Evolutionary conservation across 2,797 vertebrate genomes (phyloP).

Genomic region (Gymnopithys bicolor): DNA sequence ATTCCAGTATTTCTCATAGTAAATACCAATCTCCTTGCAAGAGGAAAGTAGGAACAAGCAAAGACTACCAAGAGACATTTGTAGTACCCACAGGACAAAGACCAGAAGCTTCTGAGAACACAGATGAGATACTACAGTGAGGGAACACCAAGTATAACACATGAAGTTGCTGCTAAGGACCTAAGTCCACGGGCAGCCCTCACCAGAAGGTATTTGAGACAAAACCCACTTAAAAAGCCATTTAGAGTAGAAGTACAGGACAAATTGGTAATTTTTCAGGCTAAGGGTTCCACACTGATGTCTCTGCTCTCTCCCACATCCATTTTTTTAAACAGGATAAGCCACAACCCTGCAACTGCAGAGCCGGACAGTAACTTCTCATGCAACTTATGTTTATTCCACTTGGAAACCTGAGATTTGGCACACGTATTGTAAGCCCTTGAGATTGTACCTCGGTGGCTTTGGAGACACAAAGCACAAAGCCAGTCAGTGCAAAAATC

Average conservation of each 20-base stretch:
- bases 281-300: background rate
- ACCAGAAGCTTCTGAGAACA: background rate
- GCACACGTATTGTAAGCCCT: background rate
- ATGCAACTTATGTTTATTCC: fast-evolving
- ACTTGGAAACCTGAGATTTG: slow-evolving; percentile 29
- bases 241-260: background rate
- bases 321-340: background rate
- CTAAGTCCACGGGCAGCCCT: background rate
- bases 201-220: background rate
- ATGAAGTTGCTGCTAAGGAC: background rate
- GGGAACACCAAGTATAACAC: background rate
- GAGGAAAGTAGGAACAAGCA: background rate
- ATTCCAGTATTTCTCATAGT: background rate
- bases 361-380: background rate
- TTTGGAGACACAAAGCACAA: background rate
- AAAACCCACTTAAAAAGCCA: background rate
- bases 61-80: background rate
- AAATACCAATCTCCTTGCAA: background rate
- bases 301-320: background rate
- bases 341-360: background rate
- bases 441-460: background rate
- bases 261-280: background rate
- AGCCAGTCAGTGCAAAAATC: background rate
- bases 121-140: background rate
- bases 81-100: background rate